Evolutionary conservation across 1,140 invertebrate genomes (phyloP).

Genomic region (Apis dorsata): DNA sequence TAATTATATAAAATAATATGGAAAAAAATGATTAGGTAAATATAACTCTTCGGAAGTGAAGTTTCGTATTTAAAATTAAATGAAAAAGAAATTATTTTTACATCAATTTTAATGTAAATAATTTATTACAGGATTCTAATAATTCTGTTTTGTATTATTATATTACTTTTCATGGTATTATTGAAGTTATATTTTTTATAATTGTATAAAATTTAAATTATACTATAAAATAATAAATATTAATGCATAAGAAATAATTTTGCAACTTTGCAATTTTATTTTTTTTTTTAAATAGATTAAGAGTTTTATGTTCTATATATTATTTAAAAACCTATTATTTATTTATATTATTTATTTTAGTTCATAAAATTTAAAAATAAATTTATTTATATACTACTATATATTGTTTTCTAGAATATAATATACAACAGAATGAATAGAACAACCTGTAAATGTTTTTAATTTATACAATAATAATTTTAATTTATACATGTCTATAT

Average conservation of each 20-base stretch:
- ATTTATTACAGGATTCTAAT: background rate
- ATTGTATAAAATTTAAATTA: too few species aligned
- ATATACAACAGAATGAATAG: background rate
- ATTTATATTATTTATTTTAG: background rate
- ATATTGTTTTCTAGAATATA: background rate
- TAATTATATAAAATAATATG: conserved; percentile 1
- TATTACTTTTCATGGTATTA: too few species aligned
- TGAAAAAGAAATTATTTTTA: background rate
- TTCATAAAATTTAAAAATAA: background rate
- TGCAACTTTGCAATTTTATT: too few species aligned
- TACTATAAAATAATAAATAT: too few species aligned
- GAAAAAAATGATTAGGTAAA: conserved; percentile 4
- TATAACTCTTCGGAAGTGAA: conserved; percentile 10
- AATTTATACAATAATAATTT: background rate
- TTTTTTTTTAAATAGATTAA: background rate
- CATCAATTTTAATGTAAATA: too few species aligned
- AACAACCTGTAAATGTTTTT: background rate
- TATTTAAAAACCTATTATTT: too few species aligned
- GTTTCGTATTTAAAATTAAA: background rate
- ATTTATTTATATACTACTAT: background rate
- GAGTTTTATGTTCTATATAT: background rate
- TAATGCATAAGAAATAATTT: too few species aligned
- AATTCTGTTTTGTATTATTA: background rate
- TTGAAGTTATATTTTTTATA: too few species aligned
- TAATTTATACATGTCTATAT: background rate